Conservation (phyloP, 2,888 invertebrate genomes). For the Subacronicta megacephala region DNA sequence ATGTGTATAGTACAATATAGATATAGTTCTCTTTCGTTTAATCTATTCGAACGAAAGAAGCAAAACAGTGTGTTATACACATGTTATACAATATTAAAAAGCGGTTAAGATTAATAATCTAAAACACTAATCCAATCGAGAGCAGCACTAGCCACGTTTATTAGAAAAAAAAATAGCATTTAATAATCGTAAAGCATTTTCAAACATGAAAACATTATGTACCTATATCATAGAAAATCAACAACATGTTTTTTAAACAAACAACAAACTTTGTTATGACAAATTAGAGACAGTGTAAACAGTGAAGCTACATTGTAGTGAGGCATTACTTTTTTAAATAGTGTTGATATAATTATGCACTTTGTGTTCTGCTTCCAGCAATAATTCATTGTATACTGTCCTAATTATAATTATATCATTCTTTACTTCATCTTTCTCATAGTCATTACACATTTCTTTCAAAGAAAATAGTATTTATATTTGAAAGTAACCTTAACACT, state of each 20-base stretch:
- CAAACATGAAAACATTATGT: constrained; percentile 50
- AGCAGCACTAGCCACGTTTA: constrained; percentile 74
- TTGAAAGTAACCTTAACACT: constrained; percentile 31
- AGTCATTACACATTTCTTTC: constrained; percentile 39
- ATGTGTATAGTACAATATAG: not conserved
- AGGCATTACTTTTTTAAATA: constrained; percentile 23
- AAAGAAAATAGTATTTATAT: constrained; percentile 39
- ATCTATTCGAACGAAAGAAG: not conserved
- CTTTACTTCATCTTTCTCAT: constrained; percentile 22
- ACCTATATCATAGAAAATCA: constrained; percentile 57
- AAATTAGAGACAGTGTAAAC: constrained; percentile 39
- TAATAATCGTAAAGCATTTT: constrained; percentile 39
- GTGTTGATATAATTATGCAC: constrained; percentile 4
- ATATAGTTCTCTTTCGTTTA: too few relatives aligned
- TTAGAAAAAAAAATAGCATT: constrained; percentile 50
- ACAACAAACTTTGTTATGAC: constrained; percentile 35
- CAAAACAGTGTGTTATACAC: not conserved
- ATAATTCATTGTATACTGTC: constrained; percentile 11
- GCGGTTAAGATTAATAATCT: constrained; percentile 68
- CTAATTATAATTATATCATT: constrained; percentile 27
- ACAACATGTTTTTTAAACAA: constrained; percentile 53
- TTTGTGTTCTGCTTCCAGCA: constrained; percentile 20
- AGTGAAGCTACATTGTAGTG: constrained; percentile 24
- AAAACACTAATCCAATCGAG: constrained; percentile 69
- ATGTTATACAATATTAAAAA: not conserved